Conservation (phyloP, 2,113 vertebrate genomes). For the Lepisosteus oculatus region DNA sequence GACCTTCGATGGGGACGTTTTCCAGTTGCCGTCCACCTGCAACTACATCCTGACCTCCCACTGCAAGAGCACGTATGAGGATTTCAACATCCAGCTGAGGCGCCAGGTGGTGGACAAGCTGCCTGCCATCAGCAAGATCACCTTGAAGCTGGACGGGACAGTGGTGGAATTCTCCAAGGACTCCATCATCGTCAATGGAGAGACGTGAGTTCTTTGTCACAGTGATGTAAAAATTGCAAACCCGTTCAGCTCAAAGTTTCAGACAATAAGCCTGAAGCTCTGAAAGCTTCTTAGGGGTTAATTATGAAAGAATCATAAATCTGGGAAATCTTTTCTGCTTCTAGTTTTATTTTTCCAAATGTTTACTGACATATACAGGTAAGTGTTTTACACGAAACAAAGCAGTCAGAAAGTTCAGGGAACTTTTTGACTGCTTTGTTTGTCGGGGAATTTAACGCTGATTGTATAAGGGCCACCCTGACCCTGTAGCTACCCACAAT, state of each 20-base stretch:
- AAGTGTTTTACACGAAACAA: too few species aligned
- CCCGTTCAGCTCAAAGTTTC: neutral
- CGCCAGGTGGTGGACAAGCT: conserved; percentile 35
- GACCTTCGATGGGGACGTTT: conserved; percentile 81
- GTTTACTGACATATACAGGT: too few species aligned
- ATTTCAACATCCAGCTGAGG: conserved; percentile 82
- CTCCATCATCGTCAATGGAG: conserved; percentile 51
- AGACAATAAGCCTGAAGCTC: neutral
- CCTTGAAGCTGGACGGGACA: conserved; percentile 71
- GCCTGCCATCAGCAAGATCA: conserved; percentile 51
- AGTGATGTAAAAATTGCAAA: neutral
- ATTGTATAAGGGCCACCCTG: too few species aligned
- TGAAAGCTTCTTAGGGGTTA: too few species aligned
- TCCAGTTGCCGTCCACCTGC: conserved; percentile 76
- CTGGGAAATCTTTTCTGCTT: too few species aligned
- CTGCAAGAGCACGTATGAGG: conserved; percentile 67
- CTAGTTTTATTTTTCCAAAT: too few species aligned
- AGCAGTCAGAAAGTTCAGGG: too few species aligned
- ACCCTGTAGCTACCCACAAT: too few species aligned
- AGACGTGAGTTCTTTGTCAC: conserved; percentile 55
- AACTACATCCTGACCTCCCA: conserved; percentile 75
- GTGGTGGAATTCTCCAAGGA: conserved; percentile 60
- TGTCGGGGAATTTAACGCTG: too few species aligned
- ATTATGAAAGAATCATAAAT: too few species aligned
- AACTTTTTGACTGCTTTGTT: too few species aligned